Base-by-base conservation (phyloP, 2,797 vertebrate species). In the Parotocinclus haroldoi region DNA sequence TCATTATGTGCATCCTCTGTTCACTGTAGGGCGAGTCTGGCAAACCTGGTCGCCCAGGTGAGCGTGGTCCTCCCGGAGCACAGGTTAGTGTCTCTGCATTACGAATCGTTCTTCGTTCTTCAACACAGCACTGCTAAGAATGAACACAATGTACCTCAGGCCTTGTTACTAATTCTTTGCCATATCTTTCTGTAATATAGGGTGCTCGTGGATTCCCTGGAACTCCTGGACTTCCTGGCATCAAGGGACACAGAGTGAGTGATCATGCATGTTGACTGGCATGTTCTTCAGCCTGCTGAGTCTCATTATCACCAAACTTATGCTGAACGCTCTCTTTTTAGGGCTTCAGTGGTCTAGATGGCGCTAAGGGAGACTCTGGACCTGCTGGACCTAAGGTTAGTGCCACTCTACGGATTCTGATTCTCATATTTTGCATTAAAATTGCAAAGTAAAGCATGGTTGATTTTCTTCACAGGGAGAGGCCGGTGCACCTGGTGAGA, bases 161-260 rank as follows among this genome's bases (percentile, higher is more conserved):
- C 40, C 40, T 9, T 18, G 14, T 7, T 19, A 18, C 3, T 58
- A 13, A 55, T 55, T 17, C 52, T 37, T 52, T 59, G n/a, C 27
- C 44, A 4, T 9, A 61, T 61, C 42, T 60, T 9, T 14, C 12
- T 61, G 59, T n/a, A 5, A 27, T 9, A 14, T 74, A 99, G 96
- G 96, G 96, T 72, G 96, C 96, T 72, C 95, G 96, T 78, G 96
- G 96, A 80, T 93, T 99, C 86, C 96, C 96, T 7, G 96, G 96
- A 93, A 99, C 96, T 57, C 96, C 96, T 0, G 96, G 96, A 60
- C 91, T 99, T 66, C 96, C 96, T 4, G 96, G 96, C 77, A 95
- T 98, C 92, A 99, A 99, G 89, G 96, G 96, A 91, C 96, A 98
- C 92, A 91, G 96, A 89, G 96, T 99, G 79, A 97, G 96, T 92